Evolutionary conservation across 2,797 vertebrate genomes (phyloP).

Genomic region (Ctenochaetus hawaiiensis): DNA sequence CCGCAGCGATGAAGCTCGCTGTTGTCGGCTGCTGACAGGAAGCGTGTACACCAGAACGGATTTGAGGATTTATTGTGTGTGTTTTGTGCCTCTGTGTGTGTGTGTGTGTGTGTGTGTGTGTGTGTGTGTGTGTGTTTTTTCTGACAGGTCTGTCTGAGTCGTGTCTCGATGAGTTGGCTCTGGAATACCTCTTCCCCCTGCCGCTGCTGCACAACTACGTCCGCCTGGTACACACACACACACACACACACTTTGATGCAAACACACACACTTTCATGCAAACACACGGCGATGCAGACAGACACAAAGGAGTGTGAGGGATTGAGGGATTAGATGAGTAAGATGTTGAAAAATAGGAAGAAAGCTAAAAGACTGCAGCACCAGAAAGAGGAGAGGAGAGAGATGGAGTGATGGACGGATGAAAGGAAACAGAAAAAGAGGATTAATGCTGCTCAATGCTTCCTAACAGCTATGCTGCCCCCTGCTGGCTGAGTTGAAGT

Average conservation of each 20-base stretch:
- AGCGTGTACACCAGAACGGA: constrained; percentile 32
- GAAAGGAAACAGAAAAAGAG: not conserved
- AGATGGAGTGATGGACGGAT: constrained; percentile 33
- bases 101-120: constrained; percentile 39
- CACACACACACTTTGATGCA: constrained; percentile 25
- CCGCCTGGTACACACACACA: constrained; percentile 87
- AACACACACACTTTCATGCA: constrained; percentile 21
- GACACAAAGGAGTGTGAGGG: constrained; percentile 34
- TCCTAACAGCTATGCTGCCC: constrained; percentile 24
- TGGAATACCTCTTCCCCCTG: constrained; percentile 92
- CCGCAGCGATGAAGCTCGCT: not conserved
- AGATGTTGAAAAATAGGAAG: constrained; percentile 8
- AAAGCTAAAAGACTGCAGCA: constrained; percentile 8
- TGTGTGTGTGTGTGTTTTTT: constrained; percentile 43
- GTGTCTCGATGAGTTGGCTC: constrained; percentile 91
- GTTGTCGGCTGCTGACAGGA: not conserved
- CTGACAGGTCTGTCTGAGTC: constrained; percentile 91
- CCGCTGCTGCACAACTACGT: constrained; percentile 94
- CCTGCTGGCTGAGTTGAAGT: constrained; percentile 40
- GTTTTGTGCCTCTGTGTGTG: constrained; percentile 8
- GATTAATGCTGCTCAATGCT: not conserved
- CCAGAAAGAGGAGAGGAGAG: not conserved
- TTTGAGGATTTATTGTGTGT: constrained; percentile 34
- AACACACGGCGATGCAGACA: not conserved
- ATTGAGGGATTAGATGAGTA: constrained; percentile 52